Percentiles rank a stretch among this genome's conserved stretches.
phyloP scores from a whole-genome alignment of 2,888 invertebrate species.

The Acleris laterana region DNA sequence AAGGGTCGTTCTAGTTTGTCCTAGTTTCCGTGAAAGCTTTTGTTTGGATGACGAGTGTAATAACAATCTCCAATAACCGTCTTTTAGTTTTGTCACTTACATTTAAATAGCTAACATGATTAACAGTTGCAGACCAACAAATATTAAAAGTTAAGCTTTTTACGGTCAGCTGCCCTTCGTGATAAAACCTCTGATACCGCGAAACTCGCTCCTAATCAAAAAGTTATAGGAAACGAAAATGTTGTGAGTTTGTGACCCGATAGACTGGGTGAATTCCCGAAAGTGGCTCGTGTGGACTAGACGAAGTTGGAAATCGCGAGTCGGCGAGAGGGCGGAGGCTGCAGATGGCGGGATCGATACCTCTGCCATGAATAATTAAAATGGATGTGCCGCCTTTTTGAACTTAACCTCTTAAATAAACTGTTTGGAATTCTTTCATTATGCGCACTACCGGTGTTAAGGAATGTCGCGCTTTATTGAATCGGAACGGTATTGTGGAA shows the following conservation, averaged over 20 bases:
- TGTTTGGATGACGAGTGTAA: not conserved
- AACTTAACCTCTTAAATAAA: slow-evolving; percentile 19
- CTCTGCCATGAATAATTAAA: slow-evolving; percentile 72
- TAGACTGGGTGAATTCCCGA: slow-evolving; percentile 6
- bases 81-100: too few species aligned
- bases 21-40: not conserved
- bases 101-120: too few species aligned
- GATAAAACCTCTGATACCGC: too few species aligned
- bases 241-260: not conserved
- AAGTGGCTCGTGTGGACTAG: slow-evolving; percentile 11
- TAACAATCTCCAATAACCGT: too few species aligned
- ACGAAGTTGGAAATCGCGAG: slow-evolving; percentile 23
- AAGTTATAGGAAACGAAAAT: slow-evolving; percentile 2
- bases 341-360: slow-evolving; percentile 66
- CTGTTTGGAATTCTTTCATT: slow-evolving; percentile 19
- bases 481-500: not conserved
- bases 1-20: not conserved
- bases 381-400: slow-evolving; percentile 59
- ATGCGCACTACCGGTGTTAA: slow-evolving; percentile 6
- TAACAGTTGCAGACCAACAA: too few species aligned
- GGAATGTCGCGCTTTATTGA: slow-evolving; percentile 2
- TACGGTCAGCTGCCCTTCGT: too few species aligned
- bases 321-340: slow-evolving; percentile 17
- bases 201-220: not conserved
- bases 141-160: too few species aligned